Evolutionary conservation across 2,113 vertebrate species (phyloP), one percentile per base, ranked within the genome.

Genomic region (Forbesichthys papilliferus): DNA sequence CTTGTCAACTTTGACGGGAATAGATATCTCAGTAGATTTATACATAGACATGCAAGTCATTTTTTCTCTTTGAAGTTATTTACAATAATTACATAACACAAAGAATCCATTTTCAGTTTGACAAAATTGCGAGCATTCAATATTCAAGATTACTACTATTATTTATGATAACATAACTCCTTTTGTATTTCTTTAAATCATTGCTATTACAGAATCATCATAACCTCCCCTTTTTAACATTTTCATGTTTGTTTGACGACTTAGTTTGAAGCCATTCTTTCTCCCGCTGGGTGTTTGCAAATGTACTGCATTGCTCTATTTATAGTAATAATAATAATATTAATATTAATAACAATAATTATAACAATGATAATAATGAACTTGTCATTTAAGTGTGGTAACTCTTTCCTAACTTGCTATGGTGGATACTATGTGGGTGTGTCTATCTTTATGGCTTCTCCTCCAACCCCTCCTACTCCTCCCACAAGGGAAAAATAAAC

Each of bases 31-130:
- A 88, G 85, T 91, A 89, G 87, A 85, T 92, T 92, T 93, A 91
- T 93, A 93, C 92, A 92, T 90, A 91, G 91, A 93, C 93, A 94
- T 94, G 93, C 93, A 94, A 90, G 90, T 93, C 87, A 79, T 91
- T 90, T 91, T 92, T 90, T 90, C 87, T 92, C 84, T 89, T 91
- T 89, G 86, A 90, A 88, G 68, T 81, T 93, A 93, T 93, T 93
- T 92, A 94, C 92, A 93, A 89, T 93, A 93, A 93, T 93, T 93
- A 93, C 93, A 93, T 66, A 90, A 93, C 89, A 92, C 90, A 91
- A 91, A 91, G 86, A 86, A 89, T 92, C 91, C 91, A 90, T 86
- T 92, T 86, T 92, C 90, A 90, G 86, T 85, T 87, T 85, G 90
- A 92, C 88, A 91, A 92, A 92, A 92, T 88, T 88, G 86, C 85